Evolutionary conservation across 2,797 vertebrate genomes (phyloP), one percentile per base, ranked within the genome.

Genomic region (Bufotes viridis): DNA sequence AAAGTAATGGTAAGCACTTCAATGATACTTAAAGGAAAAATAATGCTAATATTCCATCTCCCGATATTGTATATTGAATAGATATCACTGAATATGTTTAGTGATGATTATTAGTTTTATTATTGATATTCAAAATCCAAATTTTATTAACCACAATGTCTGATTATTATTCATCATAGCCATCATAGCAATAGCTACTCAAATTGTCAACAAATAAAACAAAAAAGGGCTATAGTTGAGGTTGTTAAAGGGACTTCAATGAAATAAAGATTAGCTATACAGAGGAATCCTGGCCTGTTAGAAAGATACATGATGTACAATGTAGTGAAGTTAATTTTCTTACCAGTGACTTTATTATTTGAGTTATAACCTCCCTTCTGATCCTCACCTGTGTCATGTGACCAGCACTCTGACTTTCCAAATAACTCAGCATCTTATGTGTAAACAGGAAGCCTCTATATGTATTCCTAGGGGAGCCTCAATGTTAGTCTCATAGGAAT

Each of bases 1-100:
- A 99, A 98, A 93, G 97, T 99, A 90, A 96, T 98, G 97, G 98
- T 99, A 94, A 98, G 98, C 93, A 90, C 15, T 67, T 10, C 2
- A 61, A 26, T 65, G 61, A 9, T 7, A 22, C 60, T 14, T 67
- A 63, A n/a, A 67, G 79, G n/a, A 22, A 49, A 49, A 5, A 74
- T 20, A 49, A 49, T 49, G 2, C 18, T 2, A n/a, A 76, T 76
- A 76, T 76, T 76, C 20, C 0, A n/a, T 51, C 6, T 42, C 26
- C 0, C 2, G 20, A 24, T 78, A 78, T 55, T 53, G 18, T 78
- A 49, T 53, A 15, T 78, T 53, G 15, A 34, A 72, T 34, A 51
- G 49, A 76, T 3, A 18, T 76, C 20, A 49, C 0, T 69, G 26
- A 29, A 26, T 74, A 74, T 74, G 49, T 0, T 13, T 11, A 5